Percentiles rank a stretch among this genome's conserved stretches.
phyloP scores from a whole-genome alignment of 2,888 invertebrate species.

The Epirrita christyi region DNA sequence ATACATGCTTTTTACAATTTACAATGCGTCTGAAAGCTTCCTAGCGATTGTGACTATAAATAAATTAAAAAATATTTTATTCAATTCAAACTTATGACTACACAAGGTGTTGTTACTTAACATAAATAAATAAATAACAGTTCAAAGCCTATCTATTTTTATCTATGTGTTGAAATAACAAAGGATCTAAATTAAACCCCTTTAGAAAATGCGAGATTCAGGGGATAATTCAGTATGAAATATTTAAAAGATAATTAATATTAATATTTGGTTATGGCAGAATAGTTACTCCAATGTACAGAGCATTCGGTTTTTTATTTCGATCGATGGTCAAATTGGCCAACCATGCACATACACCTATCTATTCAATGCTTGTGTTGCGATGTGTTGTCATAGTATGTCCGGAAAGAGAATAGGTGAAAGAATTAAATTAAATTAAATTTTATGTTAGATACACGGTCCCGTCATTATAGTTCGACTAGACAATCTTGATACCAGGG shows the following conservation, averaged over 20 bases:
- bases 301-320: neutral
- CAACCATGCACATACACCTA: too few species aligned
- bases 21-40: conserved; percentile 74
- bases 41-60: conserved; percentile 74
- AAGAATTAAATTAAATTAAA: too few species aligned
- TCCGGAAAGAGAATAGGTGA: too few species aligned
- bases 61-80: conserved; percentile 64
- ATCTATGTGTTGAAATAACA: conserved; percentile 17
- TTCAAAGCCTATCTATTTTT: conserved; percentile 34
- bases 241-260: too few species aligned
- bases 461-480: too few species aligned
- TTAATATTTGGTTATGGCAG: neutral
- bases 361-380: too few species aligned
- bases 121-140: conserved; percentile 44
- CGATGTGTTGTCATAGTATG: too few species aligned
- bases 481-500: too few species aligned
- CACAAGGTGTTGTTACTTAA: conserved; percentile 50
- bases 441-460: too few species aligned
- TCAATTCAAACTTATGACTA: conserved; percentile 54
- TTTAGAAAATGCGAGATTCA: conserved; percentile 20
- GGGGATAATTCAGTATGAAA: conserved; percentile 7
- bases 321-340: too few species aligned
- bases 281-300: neutral
- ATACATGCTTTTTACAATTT: conserved; percentile 75
- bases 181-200: conserved; percentile 20